Base-by-base conservation (phyloP, 1,140 invertebrate species). In the Hermetia illucens region DNA sequence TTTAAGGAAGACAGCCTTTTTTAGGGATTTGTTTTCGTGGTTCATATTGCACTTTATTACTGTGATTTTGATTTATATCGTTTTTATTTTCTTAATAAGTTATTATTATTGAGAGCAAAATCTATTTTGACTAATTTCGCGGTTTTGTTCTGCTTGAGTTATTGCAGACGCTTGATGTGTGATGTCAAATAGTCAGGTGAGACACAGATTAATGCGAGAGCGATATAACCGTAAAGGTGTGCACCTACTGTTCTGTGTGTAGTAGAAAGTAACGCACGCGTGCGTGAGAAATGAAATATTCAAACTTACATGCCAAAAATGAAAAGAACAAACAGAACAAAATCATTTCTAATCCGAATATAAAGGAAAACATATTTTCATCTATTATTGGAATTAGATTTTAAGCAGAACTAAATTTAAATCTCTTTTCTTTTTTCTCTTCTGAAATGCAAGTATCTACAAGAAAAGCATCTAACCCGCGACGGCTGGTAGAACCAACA, bases 91-190 rank as follows among this genome's bases (percentile, higher is more conserved):
- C n/a, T n/a, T n/a, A n/a, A n/a, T n/a, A n/a, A n/a, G n/a, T n/a
- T n/a, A n/a, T n/a, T n/a, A n/a, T n/a, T n/a, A n/a, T n/a, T n/a
- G n/a, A n/a, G n/a, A n/a, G n/a, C n/a, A n/a, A n/a, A n/a, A n/a
- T 27, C 24, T 9, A 27, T 9, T 27, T 27, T 27, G 13, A 27
- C 24, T 27, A 27, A 27, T 27, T 27, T 27, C 24, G 24, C 24
- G 24, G 24, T 27, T 27, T 27, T 27, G 24, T 27, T 27, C 24
- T 27, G 24, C 24, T 27, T 27, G 24, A 27, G 24, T 27, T 27
- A 27, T 27, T 27, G 24, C 24, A 27, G 24, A 27, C 24, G 24
- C 24, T 9, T 27, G 24, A 27, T 27, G 24, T n/a, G n/a, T n/a
- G n/a, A n/a, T n/a, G n/a, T n/a, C n/a, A n/a, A n/a, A 27, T 27